Evolutionary conservation across 2,113 vertebrate genomes (phyloP).

Genomic region (Clarias magur): DNA sequence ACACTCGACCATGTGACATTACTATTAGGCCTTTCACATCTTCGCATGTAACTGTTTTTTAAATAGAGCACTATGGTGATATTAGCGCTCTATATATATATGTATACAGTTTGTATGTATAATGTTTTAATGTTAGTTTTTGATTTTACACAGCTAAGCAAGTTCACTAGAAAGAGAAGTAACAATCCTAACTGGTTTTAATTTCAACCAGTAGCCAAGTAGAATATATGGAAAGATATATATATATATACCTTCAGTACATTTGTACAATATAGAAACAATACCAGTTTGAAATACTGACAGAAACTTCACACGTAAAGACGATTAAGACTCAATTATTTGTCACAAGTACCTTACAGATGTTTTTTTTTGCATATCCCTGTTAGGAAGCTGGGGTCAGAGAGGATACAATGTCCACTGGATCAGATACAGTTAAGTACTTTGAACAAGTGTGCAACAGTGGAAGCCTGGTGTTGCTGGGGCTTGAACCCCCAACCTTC

Average conservation of each 20-base stretch:
- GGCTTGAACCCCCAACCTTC: no score
- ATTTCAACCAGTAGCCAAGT: neutral
- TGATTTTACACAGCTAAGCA: neutral
- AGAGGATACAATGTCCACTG: no score
- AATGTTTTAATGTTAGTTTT: neutral
- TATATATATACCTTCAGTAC: neutral
- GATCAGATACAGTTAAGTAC: no score
- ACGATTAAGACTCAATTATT: no score
- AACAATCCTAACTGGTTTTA: neutral
- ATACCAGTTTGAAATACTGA: neutral
- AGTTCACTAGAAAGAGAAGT: neutral
- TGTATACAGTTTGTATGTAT: neutral
- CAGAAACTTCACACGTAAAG: no score
- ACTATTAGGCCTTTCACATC: neutral
- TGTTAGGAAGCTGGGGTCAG: no score
- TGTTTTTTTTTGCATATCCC: no score
- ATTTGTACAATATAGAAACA: neutral
- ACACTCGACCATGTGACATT: neutral
- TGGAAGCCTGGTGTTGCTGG: no score
- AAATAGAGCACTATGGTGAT: neutral
- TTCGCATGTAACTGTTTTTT: neutral
- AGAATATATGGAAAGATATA: neutral
- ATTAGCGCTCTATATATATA: neutral
- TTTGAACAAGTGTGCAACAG: no score
- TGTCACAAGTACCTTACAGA: no score